phyloP scores from a whole-genome alignment of 2,113 vertebrate genomes.

The Xenopus tropicalis region DNA sequence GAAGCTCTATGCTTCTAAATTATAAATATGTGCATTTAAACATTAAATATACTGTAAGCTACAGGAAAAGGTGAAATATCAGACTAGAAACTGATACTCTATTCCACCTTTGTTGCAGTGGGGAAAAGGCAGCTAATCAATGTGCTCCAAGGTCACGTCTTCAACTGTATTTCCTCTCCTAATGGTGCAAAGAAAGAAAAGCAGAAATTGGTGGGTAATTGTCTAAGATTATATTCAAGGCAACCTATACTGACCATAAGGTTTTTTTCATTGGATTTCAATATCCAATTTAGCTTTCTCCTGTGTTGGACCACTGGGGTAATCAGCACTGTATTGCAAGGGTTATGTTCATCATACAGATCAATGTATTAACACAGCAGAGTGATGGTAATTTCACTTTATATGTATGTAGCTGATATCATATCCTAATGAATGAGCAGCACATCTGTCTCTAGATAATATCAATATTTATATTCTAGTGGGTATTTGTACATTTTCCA shows the following conservation, averaged over 20 bases:
- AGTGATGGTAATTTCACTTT: conserved; percentile 6
- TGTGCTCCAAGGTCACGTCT: conserved; percentile 17
- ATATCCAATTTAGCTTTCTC: conserved; percentile 36
- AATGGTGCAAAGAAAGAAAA: conserved; percentile 11
- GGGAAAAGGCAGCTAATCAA: conserved; percentile 10
- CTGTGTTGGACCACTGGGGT: conserved; percentile 14
- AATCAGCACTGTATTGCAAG: conserved; percentile 21
- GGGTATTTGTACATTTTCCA: too few relatives aligned
- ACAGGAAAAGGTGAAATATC: neutral
- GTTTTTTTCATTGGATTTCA: conserved; percentile 20
- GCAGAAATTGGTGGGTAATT: neutral
- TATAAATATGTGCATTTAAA: neutral
- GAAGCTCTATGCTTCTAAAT: too few relatives aligned
- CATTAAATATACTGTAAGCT: conserved; percentile 2
- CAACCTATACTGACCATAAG: conserved; percentile 14
- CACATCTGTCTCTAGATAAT: neutral
- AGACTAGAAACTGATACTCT: conserved; percentile 17
- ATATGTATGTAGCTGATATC: neutral
- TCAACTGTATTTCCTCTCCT: conserved; percentile 13
- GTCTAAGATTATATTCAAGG: conserved; percentile 8
- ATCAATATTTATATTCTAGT: neutral
- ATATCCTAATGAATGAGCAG: neutral
- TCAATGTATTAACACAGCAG: conserved; percentile 17
- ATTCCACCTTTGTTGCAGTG: conserved; percentile 12
- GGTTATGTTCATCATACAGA: conserved; percentile 18